phyloP scores from a whole-genome alignment of 30 jellyfish, hydroid and myxozoan genomes.

The Aurelia coerulea region DNA sequence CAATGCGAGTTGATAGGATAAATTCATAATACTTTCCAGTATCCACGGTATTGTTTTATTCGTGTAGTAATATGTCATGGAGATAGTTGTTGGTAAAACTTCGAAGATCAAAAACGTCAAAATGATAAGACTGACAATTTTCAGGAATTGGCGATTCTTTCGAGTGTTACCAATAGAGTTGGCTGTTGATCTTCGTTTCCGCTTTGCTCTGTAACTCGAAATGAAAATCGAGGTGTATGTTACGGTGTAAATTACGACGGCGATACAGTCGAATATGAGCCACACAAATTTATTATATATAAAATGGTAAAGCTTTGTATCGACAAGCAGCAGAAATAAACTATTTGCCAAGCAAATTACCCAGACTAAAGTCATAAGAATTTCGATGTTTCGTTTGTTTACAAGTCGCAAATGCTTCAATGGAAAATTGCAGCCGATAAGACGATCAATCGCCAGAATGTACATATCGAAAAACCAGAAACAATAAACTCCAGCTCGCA shows the following conservation, averaged over 20 bases:
- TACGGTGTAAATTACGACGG: slow-evolving; percentile 29
- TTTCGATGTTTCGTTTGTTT: background rate
- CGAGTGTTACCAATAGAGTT: background rate
- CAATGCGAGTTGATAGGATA: slow-evolving; percentile 25
- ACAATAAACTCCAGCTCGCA: slow-evolving; percentile 64
- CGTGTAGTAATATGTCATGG: background rate
- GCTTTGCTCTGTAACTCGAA: slow-evolving; percentile 3
- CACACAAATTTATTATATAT: slow-evolving; percentile 44
- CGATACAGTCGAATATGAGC: slow-evolving; percentile 34
- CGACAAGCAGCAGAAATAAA: slow-evolving; percentile 6
- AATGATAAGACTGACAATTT: slow-evolving; percentile 40
- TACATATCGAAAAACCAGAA: slow-evolving; percentile 62
- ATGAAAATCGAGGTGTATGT: slow-evolving; percentile 35
- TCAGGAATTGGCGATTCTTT: slow-evolving; percentile 28
- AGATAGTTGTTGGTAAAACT: slow-evolving; percentile 35
- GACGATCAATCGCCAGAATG: slow-evolving; percentile 49
- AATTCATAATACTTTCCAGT: slow-evolving; percentile 13
- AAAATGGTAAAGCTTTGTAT: slow-evolving; percentile 15
- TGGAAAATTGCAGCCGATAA: slow-evolving; percentile 50
- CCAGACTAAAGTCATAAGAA: slow-evolving; percentile 20
- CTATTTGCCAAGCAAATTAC: slow-evolving; percentile 22
- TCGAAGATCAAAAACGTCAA: slow-evolving; percentile 45
- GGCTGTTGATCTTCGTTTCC: background rate
- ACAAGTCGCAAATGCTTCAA: slow-evolving; percentile 41
- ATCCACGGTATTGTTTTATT: background rate